These are phyloP conservation scores for Ophraella communa DNA, from an alignment of 2,888 invertebrate genomes.

Conservation along the genomic window DNA sequence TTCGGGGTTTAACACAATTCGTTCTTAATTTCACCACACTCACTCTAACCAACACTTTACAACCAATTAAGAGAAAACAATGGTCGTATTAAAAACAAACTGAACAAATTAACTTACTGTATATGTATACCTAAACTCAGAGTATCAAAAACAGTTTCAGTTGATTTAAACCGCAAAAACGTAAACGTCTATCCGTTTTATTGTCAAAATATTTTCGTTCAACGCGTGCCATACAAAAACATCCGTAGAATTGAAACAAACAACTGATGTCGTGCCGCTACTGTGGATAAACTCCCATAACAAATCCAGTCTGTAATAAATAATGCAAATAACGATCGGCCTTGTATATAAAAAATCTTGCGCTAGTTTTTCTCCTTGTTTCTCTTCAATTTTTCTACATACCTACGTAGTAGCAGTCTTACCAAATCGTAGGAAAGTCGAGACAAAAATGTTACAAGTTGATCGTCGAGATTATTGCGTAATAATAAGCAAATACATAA, in stretches of 20 bases:
- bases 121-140: no score
- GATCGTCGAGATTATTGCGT: background rate
- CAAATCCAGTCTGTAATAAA: slow-evolving; percentile 11
- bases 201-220: background rate
- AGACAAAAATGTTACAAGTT: background rate
- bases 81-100: no score
- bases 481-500: background rate
- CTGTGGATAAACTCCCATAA: background rate
- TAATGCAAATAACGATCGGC: slow-evolving; percentile 13
- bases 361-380: background rate
- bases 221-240: background rate
- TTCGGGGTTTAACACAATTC: no score
- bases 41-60: no score
- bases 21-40: no score
- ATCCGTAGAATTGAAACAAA: background rate
- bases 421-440: slow-evolving; percentile 27
- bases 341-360: slow-evolving; percentile 4
- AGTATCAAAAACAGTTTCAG: no score
- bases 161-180: no score
- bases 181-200: background rate
- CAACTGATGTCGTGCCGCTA: background rate
- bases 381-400: background rate
- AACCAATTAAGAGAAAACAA: no score
- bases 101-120: no score
- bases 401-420: slow-evolving; percentile 6